Evolutionary conservation across 2,888 invertebrate species (phyloP).

Genomic region (Acanthococcus lagerstroemiae): DNA sequence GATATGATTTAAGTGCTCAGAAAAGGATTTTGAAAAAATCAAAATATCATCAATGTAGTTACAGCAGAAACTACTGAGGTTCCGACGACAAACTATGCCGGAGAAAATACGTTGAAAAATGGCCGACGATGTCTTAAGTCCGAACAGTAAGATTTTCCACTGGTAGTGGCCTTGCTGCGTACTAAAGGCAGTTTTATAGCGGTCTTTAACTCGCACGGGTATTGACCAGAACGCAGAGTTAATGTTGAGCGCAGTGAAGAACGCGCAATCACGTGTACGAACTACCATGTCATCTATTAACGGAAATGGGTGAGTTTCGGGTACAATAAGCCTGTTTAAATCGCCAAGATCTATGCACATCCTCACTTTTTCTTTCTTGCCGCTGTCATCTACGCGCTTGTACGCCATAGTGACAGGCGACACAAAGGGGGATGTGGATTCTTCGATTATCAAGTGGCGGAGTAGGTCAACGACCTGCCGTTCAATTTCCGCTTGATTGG

Average conservation of each 20-base stretch:
- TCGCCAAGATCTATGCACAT: slow-evolving; percentile 23
- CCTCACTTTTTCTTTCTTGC: slow-evolving; percentile 1
- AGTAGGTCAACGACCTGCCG: slow-evolving; percentile 15
- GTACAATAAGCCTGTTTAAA: slow-evolving; percentile 8
- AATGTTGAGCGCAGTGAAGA: slow-evolving; percentile 39
- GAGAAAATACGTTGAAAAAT: neutral
- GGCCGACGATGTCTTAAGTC: slow-evolving; percentile 14
- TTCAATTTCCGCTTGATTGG: slow-evolving; percentile 22
- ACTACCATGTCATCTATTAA: slow-evolving; percentile 10
- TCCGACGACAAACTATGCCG: neutral
- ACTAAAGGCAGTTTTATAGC: slow-evolving; percentile 18
- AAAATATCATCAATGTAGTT: neutral
- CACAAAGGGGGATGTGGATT: slow-evolving; percentile 22
- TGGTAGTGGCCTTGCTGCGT: slow-evolving; percentile 17
- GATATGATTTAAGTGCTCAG: slow-evolving; percentile 35
- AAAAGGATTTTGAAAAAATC: slow-evolving; percentile 34
- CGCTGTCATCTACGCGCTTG: neutral
- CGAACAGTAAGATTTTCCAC: slow-evolving; percentile 9
- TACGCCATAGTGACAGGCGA: slow-evolving; percentile 14
- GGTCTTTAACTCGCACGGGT: slow-evolving; percentile 15
- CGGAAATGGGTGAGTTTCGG: slow-evolving; percentile 13
- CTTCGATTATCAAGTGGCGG: slow-evolving; percentile 13
- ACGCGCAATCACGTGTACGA: slow-evolving; percentile 38
- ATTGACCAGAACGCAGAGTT: slow-evolving; percentile 41
- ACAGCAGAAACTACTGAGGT: neutral